These are phyloP conservation scores for Megalops cyprinoides DNA, from an alignment of 2,797 vertebrate genomes.

Conservation along the genomic window DNA sequence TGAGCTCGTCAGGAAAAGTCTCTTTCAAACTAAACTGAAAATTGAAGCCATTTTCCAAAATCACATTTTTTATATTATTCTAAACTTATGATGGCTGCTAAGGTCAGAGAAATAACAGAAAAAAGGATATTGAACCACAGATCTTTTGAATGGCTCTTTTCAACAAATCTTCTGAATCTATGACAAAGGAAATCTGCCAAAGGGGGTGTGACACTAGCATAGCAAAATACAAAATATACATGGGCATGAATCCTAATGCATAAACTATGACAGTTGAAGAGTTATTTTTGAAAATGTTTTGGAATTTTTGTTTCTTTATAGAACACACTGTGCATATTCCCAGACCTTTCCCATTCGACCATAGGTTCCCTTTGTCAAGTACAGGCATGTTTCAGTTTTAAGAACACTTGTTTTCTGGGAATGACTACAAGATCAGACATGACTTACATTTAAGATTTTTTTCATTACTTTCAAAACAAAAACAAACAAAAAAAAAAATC, in stretches of 20 bases:
- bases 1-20: no score
- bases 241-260: background rate
- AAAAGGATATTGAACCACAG: background rate
- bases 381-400: conserved; percentile 43
- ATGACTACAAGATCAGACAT: conserved; percentile 41
- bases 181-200: conserved; percentile 8
- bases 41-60: no score
- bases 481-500: no score
- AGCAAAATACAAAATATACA: background rate
- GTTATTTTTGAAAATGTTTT: no score
- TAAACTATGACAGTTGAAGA: no score
- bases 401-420: conserved; percentile 28
- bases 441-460: conserved; percentile 16
- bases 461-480: background rate
- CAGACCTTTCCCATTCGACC: conserved; percentile 5
- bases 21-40: no score
- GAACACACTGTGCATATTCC: background rate
- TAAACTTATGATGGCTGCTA: no score
- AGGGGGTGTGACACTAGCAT: background rate
- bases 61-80: no score
- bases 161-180: background rate
- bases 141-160: background rate
- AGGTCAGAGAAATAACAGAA: background rate
- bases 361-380: conserved; percentile 32
- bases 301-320: no score